phyloP scores from a whole-genome alignment of 2,113 vertebrate species.

The Anoura caudifer region DNA sequence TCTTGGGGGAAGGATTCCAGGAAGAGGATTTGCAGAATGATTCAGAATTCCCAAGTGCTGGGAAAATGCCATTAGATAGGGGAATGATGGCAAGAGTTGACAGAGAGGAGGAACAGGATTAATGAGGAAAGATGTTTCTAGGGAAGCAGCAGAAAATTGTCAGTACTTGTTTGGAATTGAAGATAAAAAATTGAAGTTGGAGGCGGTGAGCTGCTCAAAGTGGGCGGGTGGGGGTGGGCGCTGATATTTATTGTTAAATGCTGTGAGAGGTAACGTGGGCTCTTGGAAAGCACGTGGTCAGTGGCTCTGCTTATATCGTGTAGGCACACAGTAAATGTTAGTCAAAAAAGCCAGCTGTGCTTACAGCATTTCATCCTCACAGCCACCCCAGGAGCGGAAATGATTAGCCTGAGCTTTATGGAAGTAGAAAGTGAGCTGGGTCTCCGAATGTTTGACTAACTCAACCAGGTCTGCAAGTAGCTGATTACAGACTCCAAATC shows the following conservation, averaged over 20 bases:
- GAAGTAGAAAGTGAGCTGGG: neutral
- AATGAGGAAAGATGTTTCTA: neutral
- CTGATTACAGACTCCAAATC: neutral
- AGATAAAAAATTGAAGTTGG: neutral
- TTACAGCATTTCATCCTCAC: neutral
- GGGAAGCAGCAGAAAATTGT: neutral
- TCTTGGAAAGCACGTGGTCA: neutral
- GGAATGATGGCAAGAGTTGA: neutral
- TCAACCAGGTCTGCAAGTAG: neutral
- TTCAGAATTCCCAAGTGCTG: conserved; percentile 40
- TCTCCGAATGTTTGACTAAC: neutral
- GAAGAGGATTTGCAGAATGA: conserved; percentile 43
- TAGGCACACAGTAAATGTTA: neutral
- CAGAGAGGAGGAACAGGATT: neutral
- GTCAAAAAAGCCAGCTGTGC: neutral
- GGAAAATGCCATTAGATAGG: neutral
- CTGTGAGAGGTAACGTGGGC: neutral
- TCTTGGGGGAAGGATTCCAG: conserved; percentile 56
- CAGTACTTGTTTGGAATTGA: neutral
- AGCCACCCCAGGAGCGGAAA: neutral
- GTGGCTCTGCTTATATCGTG: neutral
- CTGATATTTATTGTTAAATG: neutral
- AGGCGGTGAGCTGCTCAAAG: neutral
- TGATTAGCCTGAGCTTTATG: neutral
- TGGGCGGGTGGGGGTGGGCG: neutral